Conservation (phyloP, 2,797 vertebrate genomes). For the Hippoglossus hippoglossus region DNA sequence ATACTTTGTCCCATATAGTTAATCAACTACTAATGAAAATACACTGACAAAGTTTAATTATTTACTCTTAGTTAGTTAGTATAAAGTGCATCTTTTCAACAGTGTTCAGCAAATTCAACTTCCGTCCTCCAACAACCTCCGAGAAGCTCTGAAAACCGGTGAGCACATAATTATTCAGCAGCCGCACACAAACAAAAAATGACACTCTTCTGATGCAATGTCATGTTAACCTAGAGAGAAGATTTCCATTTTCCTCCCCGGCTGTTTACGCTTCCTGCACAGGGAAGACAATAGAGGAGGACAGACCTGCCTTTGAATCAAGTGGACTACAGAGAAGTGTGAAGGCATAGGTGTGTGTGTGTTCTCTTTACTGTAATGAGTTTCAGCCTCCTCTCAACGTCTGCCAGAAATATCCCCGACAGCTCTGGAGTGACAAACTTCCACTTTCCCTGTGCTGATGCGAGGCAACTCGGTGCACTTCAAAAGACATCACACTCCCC, state of each 20-base stretch:
- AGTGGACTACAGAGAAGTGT: background rate
- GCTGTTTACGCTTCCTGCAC: constrained; percentile 29
- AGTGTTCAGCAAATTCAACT: constrained; percentile 6
- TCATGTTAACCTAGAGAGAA: constrained; percentile 49
- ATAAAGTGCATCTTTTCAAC: background rate
- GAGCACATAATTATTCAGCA: constrained; percentile 34
- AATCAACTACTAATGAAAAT: background rate
- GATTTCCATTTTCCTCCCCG: constrained; percentile 8
- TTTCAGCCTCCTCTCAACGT: constrained; percentile 13
- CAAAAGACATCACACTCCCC: constrained; percentile 17
- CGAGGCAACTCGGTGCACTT: constrained; percentile 26
- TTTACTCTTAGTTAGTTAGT: constrained; percentile 28
- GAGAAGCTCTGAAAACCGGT: constrained; percentile 12
- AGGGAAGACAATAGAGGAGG: constrained; percentile 24
- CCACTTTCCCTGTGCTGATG: constrained; percentile 12
- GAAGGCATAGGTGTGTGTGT: background rate
- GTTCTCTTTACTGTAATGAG: constrained; percentile 11
- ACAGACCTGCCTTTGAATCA: constrained; percentile 34
- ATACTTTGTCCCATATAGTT: no score
- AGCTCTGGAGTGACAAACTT: constrained; percentile 10
- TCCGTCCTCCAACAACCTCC: constrained; percentile 21
- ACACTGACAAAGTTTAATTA: background rate
- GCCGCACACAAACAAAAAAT: constrained; percentile 34
- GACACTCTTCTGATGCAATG: constrained; percentile 46
- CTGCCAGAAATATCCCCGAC: background rate